Percentiles rank a stretch among this genome's conserved stretches.
These are phyloP conservation scores for Linyphia triangularis DNA, from an alignment of 2,888 invertebrate species.

Conservation along the genomic window DNA sequence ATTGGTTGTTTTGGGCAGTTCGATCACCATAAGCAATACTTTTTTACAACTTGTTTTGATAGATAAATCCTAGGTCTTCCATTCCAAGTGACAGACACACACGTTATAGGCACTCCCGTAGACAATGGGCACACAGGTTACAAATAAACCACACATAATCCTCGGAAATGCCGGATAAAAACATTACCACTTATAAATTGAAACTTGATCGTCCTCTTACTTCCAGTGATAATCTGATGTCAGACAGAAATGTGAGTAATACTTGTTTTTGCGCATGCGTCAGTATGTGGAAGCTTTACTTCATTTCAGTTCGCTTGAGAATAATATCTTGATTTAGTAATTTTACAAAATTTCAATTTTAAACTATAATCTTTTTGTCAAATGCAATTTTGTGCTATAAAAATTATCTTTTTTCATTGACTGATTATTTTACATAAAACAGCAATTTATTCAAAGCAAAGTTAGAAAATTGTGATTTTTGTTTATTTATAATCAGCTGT, in stretches of 20 bases:
- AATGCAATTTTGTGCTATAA: not conserved
- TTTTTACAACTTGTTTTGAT: conserved; percentile 13
- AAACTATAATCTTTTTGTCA: not conserved
- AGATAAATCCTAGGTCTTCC: conserved; percentile 61
- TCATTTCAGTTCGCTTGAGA: conserved; percentile 52
- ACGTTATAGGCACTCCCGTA: conserved; percentile 34
- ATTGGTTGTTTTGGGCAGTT: conserved; percentile 71
- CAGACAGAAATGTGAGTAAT: conserved; percentile 73
- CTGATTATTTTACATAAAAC: not conserved
- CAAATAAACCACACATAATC: conserved; percentile 62
- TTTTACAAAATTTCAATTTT: not conserved
- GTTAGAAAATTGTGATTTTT: not conserved
- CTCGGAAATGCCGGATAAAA: conserved; percentile 61
- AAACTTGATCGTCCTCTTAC: conserved; percentile 45
- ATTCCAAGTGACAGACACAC: conserved; percentile 38
- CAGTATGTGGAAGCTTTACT: conserved; percentile 1
- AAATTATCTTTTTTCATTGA: not conserved
- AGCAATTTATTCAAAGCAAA: not conserved
- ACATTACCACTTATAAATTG: conserved; percentile 59
- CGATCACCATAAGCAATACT: conserved; percentile 75
- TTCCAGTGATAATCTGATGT: conserved; percentile 71
- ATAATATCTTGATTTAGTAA: not conserved
- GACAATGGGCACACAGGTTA: conserved; percentile 21
- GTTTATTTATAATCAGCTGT: conserved; percentile 37
- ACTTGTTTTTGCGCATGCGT: conserved; percentile 57